phyloP scores from a whole-genome alignment of 2,113 vertebrate genomes.

The Colistium nudipinnis region DNA sequence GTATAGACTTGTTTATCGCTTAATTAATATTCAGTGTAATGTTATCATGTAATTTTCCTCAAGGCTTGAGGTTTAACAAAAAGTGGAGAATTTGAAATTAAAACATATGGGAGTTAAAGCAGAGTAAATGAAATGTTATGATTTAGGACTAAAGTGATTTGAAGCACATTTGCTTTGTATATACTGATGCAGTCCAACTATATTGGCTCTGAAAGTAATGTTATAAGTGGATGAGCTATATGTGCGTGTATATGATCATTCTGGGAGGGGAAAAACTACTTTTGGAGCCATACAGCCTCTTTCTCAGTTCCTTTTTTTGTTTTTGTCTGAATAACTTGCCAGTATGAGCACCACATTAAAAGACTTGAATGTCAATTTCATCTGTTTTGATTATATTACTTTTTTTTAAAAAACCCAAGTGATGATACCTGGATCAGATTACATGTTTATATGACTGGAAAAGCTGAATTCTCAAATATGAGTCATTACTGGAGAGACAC shows the following conservation, averaged over 20 bases:
- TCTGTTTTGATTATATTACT: not conserved
- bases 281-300: constrained; percentile 2
- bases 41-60: constrained; percentile 13
- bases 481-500: no score
- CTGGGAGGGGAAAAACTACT: not conserved
- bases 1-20: constrained; percentile 23
- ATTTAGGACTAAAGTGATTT: constrained; percentile 18
- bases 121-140: not conserved
- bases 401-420: not conserved
- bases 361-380: constrained; percentile 19
- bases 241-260: constrained; percentile 37
- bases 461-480: no score
- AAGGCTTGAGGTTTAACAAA: constrained; percentile 13
- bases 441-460: no score
- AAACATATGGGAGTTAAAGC: not conserved
- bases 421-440: not conserved
- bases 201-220: not conserved
- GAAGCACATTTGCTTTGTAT: constrained; percentile 6
- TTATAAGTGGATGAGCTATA: constrained; percentile 38
- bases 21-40: constrained; percentile 10
- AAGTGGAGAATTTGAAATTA: constrained; percentile 1
- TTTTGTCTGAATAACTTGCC: constrained; percentile 31
- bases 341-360: constrained; percentile 56
- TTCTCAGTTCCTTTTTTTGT: not conserved
- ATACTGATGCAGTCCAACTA: constrained; percentile 12